Conservation (phyloP, 2,888 invertebrate species). For the Polyommatus iphigenia region DNA sequence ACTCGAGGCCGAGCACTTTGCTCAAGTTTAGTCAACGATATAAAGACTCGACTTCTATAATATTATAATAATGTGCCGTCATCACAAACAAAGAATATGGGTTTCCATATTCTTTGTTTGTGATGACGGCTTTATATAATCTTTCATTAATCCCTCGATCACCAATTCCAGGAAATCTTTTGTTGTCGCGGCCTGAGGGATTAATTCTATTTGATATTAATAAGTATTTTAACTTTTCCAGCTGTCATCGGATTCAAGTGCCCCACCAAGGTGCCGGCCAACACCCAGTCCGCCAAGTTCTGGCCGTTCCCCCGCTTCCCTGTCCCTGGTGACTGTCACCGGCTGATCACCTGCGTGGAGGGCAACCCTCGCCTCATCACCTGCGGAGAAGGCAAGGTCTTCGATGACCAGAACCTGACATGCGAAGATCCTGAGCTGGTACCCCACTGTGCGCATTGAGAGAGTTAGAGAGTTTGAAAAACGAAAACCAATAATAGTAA, state of each 20-base stretch:
- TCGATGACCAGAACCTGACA: constrained; percentile 90
- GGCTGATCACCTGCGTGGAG: constrained; percentile 94
- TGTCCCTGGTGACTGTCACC: constrained; percentile 91
- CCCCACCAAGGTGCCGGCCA: constrained; percentile 90
- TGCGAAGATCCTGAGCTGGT: constrained; percentile 89
- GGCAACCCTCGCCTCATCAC: constrained; percentile 92
- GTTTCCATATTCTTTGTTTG: too few relatives aligned
- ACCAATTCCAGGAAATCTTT: too few relatives aligned
- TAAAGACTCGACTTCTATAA: too few relatives aligned
- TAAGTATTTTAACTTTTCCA: too few relatives aligned
- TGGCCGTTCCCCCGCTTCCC: constrained; percentile 96
- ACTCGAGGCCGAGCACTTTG: too few relatives aligned
- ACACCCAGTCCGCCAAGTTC: constrained; percentile 91
- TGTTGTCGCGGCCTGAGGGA: too few relatives aligned
- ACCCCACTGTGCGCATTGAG: constrained; percentile 65
- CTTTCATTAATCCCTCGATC: too few relatives aligned
- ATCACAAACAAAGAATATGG: too few relatives aligned
- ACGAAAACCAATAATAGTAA: constrained; percentile 51
- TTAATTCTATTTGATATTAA: too few relatives aligned
- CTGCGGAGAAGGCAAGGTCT: constrained; percentile 93
- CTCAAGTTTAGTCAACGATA: too few relatives aligned
- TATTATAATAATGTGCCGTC: too few relatives aligned
- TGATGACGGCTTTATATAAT: too few relatives aligned
- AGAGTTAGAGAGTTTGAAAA: constrained; percentile 47
- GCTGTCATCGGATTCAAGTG: constrained; percentile 96